These are phyloP conservation scores for Calephelis nemesis DNA, from an alignment of 1,140 invertebrate species.

Conservation along the genomic window DNA sequence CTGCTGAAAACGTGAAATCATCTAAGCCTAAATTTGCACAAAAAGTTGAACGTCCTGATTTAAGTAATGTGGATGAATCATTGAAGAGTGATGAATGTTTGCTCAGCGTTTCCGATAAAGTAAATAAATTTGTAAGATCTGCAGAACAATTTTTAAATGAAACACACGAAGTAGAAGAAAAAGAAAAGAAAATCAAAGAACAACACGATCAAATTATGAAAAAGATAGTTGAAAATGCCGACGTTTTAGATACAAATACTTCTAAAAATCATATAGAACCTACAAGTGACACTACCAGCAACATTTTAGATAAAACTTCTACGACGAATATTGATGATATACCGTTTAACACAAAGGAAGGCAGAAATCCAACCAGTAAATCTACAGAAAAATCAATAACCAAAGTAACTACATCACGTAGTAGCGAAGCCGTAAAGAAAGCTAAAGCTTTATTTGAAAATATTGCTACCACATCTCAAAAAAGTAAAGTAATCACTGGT, in stretches of 20 bases:
- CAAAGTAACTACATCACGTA: slow-evolving; percentile 74
- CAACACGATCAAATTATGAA: slow-evolving; percentile 67
- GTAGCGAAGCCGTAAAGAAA: slow-evolving; percentile 82
- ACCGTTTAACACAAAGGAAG: slow-evolving; percentile 29
- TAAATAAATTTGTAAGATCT: slow-evolving; percentile 81
- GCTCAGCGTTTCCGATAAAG: slow-evolving; percentile 81
- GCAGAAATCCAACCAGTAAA: slow-evolving; percentile 25
- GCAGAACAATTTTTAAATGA: slow-evolving; percentile 77
- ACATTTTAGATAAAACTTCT: not conserved
- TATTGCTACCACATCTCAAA: slow-evolving; percentile 73
- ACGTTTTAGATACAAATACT: slow-evolving; percentile 37
- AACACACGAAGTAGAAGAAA: slow-evolving; percentile 55
- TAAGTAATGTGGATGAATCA: slow-evolving; percentile 79
- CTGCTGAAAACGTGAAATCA: slow-evolving; percentile 80
- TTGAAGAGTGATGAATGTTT: slow-evolving; percentile 79
- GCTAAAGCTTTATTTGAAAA: slow-evolving; percentile 84
- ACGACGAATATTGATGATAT: slow-evolving; percentile 24
- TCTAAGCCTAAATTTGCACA: slow-evolving; percentile 63
- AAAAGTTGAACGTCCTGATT: slow-evolving; percentile 73
- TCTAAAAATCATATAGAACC: not conserved
- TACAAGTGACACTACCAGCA: not conserved
- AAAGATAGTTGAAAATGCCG: slow-evolving; percentile 49
- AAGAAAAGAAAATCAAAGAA: slow-evolving; percentile 71
- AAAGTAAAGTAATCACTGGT: slow-evolving; percentile 43
- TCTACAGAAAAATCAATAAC: slow-evolving; percentile 41